Base-by-base conservation (phyloP, 2,888 invertebrate genomes). In the Harmothoe impar region DNA sequence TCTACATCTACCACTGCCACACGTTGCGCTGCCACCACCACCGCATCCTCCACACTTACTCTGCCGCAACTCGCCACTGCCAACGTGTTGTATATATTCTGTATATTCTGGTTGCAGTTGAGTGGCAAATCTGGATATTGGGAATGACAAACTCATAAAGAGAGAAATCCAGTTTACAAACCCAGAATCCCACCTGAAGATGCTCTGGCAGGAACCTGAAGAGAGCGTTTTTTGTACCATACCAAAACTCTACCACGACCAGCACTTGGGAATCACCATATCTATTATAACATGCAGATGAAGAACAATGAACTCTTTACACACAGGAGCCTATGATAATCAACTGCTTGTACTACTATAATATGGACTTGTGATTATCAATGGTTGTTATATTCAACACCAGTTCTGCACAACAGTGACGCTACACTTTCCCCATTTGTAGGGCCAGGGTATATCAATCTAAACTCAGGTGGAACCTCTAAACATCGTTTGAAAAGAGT, bases 91-190 rank as follows among this genome's bases (percentile, higher is more conserved):
- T 72, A 62, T 72, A 72, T 72, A 29, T 72, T 62, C 29, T 29
- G 25, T 72, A 17, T 29, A 29, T 72, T 72, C 72, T 72, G 72
- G 72, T 72, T 72, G 72, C 72, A 72, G 72, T 72, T 72, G 72
- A 72, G 25, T 72, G 72, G 72, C 72, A 72, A 72, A 72, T 72
- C 72, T 72, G 72, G 72, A 72, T n/a, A 72, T 72, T 72, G 72
- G 72, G 15, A 72, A 15, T 72, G 72, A 29, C 20, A 62, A 62
- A 62, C 43, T 20, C 62, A 7, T 7, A 62, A 62, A 62, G n/a
- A 62, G 15, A 62, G n/a, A 20, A 62, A 62, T 62, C 25, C 72
- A 72, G 29, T 72, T 72, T 25, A 72, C 72, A 72, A 15, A 72
- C 5, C 72, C 72, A 72, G 72, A 72, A 72, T 29, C n/a, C 72